Evolutionary conservation across 2,888 invertebrate species (phyloP).

Genomic region (Cremastinae sp.): DNA sequence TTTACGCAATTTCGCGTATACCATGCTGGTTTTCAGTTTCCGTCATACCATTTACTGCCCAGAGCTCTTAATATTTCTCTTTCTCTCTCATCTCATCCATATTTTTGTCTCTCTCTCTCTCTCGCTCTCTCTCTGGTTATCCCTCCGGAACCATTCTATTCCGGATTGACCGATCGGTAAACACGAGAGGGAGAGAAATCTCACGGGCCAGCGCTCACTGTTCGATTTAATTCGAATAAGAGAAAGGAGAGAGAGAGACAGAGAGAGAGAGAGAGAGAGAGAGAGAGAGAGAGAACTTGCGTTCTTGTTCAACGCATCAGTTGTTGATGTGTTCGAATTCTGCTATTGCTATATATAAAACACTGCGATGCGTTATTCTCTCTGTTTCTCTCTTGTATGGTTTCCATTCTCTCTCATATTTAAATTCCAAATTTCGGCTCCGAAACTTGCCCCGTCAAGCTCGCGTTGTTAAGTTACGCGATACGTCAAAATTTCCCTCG

Average conservation of each 20-base stretch:
- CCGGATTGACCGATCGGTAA: slow-evolving; percentile 61
- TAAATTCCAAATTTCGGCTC: slow-evolving; percentile 48
- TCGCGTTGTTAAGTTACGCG: background rate
- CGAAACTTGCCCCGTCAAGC: background rate
- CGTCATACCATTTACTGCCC: background rate
- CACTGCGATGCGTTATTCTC: no score
- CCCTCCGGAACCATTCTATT: slow-evolving; percentile 38
- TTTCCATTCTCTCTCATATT: slow-evolving; percentile 32
- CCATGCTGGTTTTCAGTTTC: slow-evolving; percentile 31
- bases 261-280: background rate
- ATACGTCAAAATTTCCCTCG: background rate
- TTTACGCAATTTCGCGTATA: slow-evolving; percentile 54
- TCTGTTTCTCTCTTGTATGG: slow-evolving; percentile 11
- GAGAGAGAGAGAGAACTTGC: slow-evolving; percentile 17
- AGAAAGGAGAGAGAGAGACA: background rate
- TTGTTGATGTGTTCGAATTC: slow-evolving; percentile 44
- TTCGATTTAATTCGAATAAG: slow-evolving; percentile 50
- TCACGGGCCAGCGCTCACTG: slow-evolving; percentile 48
- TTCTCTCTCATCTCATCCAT: no score
- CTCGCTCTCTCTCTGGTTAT: slow-evolving; percentile 8
- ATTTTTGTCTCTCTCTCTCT: background rate
- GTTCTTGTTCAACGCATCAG: slow-evolving; percentile 49
- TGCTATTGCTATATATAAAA: slow-evolving; percentile 50
- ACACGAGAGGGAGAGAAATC: slow-evolving; percentile 52
- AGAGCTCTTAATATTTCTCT: background rate